These are phyloP conservation scores for Triplophysa yarkandensis DNA, from an alignment of 2,797 vertebrate species.

Conservation along the genomic window DNA sequence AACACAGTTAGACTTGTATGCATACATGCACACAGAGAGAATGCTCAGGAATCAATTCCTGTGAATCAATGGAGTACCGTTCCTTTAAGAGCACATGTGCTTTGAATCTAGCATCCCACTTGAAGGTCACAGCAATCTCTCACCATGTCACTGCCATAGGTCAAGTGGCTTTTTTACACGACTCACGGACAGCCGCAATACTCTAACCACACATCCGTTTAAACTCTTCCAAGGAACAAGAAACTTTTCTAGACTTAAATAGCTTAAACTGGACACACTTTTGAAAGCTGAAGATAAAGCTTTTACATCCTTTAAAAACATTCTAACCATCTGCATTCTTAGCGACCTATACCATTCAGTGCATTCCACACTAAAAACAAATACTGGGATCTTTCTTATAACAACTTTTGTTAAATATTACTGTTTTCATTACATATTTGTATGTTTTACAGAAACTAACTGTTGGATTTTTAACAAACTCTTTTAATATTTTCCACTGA, in stretches of 20 bases:
- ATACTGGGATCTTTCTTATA: no score
- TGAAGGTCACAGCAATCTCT: slow-evolving; percentile 37
- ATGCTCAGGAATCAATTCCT: neutral
- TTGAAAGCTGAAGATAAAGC: neutral
- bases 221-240: neutral
- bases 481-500: no score
- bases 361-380: no score
- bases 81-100: neutral
- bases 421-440: no score
- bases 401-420: no score
- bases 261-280: neutral
- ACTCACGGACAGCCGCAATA: neutral
- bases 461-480: no score
- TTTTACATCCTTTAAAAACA: neutral
- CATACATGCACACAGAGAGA: neutral
- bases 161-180: slow-evolving; percentile 29
- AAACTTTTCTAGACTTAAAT: neutral
- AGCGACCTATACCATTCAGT: no score
- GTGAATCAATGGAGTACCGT: neutral
- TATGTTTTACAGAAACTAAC: no score
- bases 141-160: slow-evolving; percentile 23
- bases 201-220: neutral
- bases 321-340: no score
- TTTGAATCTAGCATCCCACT: neutral
- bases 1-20: neutral